Conservation (phyloP, 2,888 invertebrate genomes). For the Dryococelus australis region DNA sequence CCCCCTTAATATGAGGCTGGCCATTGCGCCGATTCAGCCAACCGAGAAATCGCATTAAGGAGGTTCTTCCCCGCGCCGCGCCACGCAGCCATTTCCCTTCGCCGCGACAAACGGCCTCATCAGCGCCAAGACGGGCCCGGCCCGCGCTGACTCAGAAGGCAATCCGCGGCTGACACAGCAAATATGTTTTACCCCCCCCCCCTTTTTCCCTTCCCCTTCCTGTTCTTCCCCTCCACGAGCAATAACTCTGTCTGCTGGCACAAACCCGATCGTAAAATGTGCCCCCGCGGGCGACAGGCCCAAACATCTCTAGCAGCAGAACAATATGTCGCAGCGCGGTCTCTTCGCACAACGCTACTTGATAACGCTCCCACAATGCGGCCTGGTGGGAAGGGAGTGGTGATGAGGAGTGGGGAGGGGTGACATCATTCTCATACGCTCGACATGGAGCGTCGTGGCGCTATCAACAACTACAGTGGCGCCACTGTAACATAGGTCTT, state of each 20-base stretch:
- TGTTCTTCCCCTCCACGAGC: background rate
- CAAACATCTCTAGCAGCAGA: background rate
- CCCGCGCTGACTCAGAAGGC: background rate
- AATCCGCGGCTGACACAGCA: background rate
- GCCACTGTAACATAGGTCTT: too few species aligned
- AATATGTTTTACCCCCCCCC: background rate
- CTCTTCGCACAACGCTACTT: background rate
- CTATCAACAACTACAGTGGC: too few species aligned
- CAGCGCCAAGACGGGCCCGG: background rate
- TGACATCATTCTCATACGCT: too few species aligned
- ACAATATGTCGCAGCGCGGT: background rate
- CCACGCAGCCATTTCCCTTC: too few species aligned
- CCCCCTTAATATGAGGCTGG: background rate
- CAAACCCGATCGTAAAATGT: background rate
- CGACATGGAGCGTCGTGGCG: too few species aligned
- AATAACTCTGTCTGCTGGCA: constrained; percentile 2
- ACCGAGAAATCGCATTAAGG: background rate
- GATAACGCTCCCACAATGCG: background rate
- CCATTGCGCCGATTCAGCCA: constrained; percentile 10
- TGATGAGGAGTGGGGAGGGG: too few species aligned
- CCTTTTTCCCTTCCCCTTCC: background rate
- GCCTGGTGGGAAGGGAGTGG: background rate
- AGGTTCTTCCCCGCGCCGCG: background rate
- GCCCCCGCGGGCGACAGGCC: background rate
- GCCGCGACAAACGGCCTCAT: background rate